Evolutionary conservation across 1,140 invertebrate genomes (phyloP), one percentile per base, ranked within the genome.

Genomic region (Papilio helenus): DNA sequence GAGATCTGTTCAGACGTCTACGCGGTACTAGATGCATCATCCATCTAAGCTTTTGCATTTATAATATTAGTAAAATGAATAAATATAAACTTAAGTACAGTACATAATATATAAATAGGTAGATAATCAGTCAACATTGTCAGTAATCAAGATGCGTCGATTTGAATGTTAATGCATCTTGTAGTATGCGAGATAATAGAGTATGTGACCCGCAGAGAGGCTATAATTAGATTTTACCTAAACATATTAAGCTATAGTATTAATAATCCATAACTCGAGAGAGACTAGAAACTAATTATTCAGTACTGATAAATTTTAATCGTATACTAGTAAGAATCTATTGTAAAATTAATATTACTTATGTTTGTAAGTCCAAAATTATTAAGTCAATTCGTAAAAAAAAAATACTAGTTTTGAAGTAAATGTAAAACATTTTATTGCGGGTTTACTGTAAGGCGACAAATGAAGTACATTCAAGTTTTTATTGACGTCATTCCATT

Each of bases 391-490:
- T 26, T 23, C 9, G 20, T 34, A 26, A 10, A 26, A 12, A 55
- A 16, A 49, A 16, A n/a, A n/a, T n/a, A 14, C 10, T 49, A 3
- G 3, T 61, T 23, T 20, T 61, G 23, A 26, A 8, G 55, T 61
- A 9, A 20, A 26, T 61, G 55, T 65, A 16, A 16, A 9, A 3
- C 9, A 10, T 4, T 46, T 14, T 73, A 3, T 14, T 9, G 42
- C 20, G 2, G 7, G 10, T 20, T 23, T 73, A 2, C 20, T 12
- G 39, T n/a, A n/a, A n/a, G n/a, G n/a, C 42, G 12, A 16, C 72
- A 73, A 73, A 73, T 73, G 72, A 73, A 73, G 72, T 44, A 44
- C 20, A 73, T 73, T 73, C 72, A 73, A n/a, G 72, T 73, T 73
- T 72, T 73, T 73, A 73, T 49, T 49, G 44, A 73, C 42, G 44